A percentile compares a stretch with the other conserved stretches of the same genome.
phyloP scores from a whole-genome alignment of 2,797 vertebrate species.

The Galagoides demidoff region DNA sequence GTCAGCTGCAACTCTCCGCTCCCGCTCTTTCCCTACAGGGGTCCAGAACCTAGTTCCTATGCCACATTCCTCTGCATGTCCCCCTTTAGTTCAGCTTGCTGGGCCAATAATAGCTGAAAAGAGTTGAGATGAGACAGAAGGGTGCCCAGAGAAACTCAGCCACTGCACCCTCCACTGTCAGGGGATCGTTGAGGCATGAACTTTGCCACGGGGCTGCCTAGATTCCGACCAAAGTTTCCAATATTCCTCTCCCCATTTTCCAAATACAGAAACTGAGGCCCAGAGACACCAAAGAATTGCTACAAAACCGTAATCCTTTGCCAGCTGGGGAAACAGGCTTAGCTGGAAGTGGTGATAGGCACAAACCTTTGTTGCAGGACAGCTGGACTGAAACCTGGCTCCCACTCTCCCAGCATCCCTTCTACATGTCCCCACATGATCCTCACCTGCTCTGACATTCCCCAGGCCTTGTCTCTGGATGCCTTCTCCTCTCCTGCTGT shows the following conservation, averaged over 20 bases:
- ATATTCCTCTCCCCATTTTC: background rate
- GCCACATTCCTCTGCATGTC: background rate
- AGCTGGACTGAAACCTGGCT: background rate
- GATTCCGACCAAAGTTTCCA: background rate
- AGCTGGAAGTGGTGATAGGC: background rate
- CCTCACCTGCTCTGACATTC: conserved; percentile 38
- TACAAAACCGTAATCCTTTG: background rate
- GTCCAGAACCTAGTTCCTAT: background rate
- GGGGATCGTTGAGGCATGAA: background rate
- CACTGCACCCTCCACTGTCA: background rate
- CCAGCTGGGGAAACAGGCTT: conserved; percentile 6
- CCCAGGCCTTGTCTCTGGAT: conserved; percentile 60
- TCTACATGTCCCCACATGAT: background rate
- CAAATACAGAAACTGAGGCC: background rate
- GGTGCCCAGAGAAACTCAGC: background rate
- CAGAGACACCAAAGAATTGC: background rate
- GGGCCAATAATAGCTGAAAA: background rate
- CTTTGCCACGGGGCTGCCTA: no score
- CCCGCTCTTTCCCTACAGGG: background rate
- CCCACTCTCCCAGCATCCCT: background rate
- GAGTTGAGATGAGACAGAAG: background rate
- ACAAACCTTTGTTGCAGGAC: background rate
- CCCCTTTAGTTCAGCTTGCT: background rate
- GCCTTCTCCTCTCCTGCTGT: background rate
- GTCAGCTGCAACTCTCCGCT: background rate